Conservation (phyloP, 2,888 invertebrate species). For the Drosophila greeni region DNA sequence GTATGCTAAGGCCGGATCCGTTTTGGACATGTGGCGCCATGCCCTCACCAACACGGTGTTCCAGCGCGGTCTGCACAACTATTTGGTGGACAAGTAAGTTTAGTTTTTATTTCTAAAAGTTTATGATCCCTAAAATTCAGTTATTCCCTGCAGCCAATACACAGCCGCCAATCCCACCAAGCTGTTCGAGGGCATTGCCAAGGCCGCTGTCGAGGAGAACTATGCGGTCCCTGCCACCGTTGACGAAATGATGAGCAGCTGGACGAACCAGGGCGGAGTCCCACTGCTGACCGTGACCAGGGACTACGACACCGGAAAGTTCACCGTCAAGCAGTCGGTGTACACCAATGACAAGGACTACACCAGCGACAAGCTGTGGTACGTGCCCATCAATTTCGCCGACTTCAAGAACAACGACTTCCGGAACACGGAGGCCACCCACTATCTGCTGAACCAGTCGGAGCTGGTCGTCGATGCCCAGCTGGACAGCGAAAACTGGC, state of each 20-base stretch:
- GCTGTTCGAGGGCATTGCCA: slow-evolving; percentile 67
- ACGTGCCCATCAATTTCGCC: slow-evolving; percentile 76
- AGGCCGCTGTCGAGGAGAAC: slow-evolving; percentile 65
- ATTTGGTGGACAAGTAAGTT: slow-evolving; percentile 71
- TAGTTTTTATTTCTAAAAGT: too few relatives aligned
- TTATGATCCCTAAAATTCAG: neutral
- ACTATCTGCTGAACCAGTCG: slow-evolving; percentile 56
- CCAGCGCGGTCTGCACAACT: slow-evolving; percentile 72
- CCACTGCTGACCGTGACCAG: slow-evolving; percentile 81
- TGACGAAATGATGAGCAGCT: slow-evolving; percentile 81
- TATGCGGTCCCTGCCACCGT: slow-evolving; percentile 78
- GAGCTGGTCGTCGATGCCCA: slow-evolving; percentile 32
- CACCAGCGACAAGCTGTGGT: slow-evolving; percentile 61
- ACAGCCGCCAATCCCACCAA: slow-evolving; percentile 67
- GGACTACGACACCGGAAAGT: slow-evolving; percentile 79
- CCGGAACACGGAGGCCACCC: slow-evolving; percentile 68
- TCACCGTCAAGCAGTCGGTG: slow-evolving; percentile 80
- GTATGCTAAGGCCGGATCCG: slow-evolving; percentile 91
- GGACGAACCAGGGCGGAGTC: slow-evolving; percentile 82
- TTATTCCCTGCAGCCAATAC: slow-evolving; percentile 51
- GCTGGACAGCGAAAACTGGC: slow-evolving; percentile 65
- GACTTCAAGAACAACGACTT: slow-evolving; percentile 69
- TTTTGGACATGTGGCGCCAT: slow-evolving; percentile 76
- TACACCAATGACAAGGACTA: slow-evolving; percentile 60
- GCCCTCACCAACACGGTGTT: slow-evolving; percentile 74